Percentiles rank a stretch among this genome's conserved stretches.
These are phyloP conservation scores for Sylvicapra grimmia DNA, from an alignment of 2,113 vertebrate genomes.

Conservation along the genomic window DNA sequence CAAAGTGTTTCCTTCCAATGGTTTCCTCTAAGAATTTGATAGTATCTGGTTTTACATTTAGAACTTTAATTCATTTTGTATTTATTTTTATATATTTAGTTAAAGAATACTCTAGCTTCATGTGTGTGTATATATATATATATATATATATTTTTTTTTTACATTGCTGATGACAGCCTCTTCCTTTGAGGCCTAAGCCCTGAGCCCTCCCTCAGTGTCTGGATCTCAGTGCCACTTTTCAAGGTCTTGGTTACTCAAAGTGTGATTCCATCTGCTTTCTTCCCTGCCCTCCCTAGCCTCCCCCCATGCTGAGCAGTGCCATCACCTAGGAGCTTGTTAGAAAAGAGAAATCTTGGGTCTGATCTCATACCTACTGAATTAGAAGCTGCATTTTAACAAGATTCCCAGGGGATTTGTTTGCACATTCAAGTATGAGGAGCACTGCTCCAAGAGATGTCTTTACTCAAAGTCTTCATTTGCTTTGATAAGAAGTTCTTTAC, in stretches of 20 bases:
- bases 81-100: no score
- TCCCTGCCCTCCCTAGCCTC: not conserved
- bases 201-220: not conserved
- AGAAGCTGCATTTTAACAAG: not conserved
- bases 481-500: not conserved
- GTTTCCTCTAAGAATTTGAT: no score
- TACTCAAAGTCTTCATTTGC: not conserved
- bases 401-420: not conserved
- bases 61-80: no score
- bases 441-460: not conserved
- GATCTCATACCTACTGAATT: not conserved
- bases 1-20: no score
- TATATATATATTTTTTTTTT: not conserved
- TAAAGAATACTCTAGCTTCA: no score
- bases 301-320: not conserved
- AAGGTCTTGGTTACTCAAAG: not conserved
- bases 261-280: not conserved
- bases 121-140: no score
- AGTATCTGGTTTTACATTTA: no score
- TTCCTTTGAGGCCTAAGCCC: not conserved
- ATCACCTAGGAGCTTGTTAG: not conserved
- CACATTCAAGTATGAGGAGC: not conserved
- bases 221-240: not conserved
- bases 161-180: not conserved
- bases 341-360: conserved; percentile 28